phyloP scores from a whole-genome alignment of 1,140 invertebrate genomes.

The Platyscapa corneri region DNA sequence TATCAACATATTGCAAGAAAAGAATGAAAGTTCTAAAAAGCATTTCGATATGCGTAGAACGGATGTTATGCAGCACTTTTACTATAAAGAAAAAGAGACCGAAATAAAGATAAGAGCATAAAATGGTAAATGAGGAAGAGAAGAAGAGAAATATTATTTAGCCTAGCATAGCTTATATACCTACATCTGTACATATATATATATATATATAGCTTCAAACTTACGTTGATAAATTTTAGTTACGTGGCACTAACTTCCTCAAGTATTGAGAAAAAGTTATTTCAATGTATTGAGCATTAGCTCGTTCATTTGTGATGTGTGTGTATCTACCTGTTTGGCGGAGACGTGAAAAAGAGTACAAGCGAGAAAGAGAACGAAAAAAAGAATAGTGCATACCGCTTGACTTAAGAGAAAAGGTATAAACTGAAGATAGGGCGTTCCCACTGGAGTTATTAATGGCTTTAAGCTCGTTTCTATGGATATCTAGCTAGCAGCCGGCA shows the following conservation, averaged over 20 bases:
- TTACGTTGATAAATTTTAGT: slow-evolving; percentile 60
- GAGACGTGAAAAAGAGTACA: background rate
- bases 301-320: slow-evolving; percentile 44
- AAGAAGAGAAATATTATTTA: background rate
- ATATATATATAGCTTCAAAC: slow-evolving; percentile 64
- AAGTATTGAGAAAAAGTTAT: no score
- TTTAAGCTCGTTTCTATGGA: slow-evolving; percentile 75
- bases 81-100: background rate
- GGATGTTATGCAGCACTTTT: background rate
- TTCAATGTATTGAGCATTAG: slow-evolving; percentile 70
- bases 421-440: slow-evolving; percentile 73
- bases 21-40: background rate
- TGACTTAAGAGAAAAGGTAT: slow-evolving; percentile 75
- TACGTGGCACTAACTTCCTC: slow-evolving; percentile 70
- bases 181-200: slow-evolving; percentile 53
- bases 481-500: slow-evolving; percentile 72
- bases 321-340: slow-evolving; percentile 71
- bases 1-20: background rate
- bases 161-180: background rate
- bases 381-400: slow-evolving; percentile 54
- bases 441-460: slow-evolving; percentile 74
- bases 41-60: background rate
- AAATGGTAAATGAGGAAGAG: background rate
- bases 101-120: background rate
- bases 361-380: slow-evolving; percentile 23